Evolutionary conservation across 2,888 invertebrate genomes (phyloP).

Genomic region (Lordiphosa andalusiaca): DNA sequence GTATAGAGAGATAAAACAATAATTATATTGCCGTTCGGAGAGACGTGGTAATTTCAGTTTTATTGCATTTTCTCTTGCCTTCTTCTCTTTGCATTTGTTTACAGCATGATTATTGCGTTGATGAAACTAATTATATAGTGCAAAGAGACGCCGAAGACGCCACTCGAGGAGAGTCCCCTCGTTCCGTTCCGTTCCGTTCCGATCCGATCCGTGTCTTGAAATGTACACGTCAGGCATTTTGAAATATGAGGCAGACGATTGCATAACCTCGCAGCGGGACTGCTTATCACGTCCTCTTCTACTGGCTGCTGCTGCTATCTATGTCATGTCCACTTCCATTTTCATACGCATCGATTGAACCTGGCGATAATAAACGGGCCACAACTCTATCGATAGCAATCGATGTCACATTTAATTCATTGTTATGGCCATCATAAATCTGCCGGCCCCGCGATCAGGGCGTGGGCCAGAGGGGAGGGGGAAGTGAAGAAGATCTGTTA

Average conservation of each 20-base stretch:
- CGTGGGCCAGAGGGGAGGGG: conserved; percentile 11
- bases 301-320: conserved; percentile 1
- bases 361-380: conserved; percentile 53
- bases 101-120: conserved; percentile 70
- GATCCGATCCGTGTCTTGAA: conserved; percentile 34
- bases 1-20: conserved; percentile 34
- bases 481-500: conserved; percentile 7
- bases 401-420: conserved; percentile 73
- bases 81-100: conserved; percentile 48
- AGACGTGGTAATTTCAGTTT: conserved; percentile 53
- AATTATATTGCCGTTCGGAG: conserved; percentile 33
- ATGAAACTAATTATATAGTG: conserved; percentile 71
- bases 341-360: conserved; percentile 55
- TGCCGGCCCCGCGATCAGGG: conserved; percentile 19
- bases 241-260: conserved; percentile 61
- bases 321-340: conserved; percentile 33
- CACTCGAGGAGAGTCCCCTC: conserved; percentile 14
- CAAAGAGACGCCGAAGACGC: conserved; percentile 32
- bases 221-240: conserved; percentile 55
- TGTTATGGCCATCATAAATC: conserved; percentile 73
- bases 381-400: conserved; percentile 69
- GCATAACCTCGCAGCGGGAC: conserved; percentile 57
- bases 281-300: conserved; percentile 1
- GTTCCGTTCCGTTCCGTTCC: too few relatives aligned
- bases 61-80: conserved; percentile 34